Base-by-base conservation (phyloP, 2,113 vertebrate species). In the Miniopterus natalensis region DNA sequence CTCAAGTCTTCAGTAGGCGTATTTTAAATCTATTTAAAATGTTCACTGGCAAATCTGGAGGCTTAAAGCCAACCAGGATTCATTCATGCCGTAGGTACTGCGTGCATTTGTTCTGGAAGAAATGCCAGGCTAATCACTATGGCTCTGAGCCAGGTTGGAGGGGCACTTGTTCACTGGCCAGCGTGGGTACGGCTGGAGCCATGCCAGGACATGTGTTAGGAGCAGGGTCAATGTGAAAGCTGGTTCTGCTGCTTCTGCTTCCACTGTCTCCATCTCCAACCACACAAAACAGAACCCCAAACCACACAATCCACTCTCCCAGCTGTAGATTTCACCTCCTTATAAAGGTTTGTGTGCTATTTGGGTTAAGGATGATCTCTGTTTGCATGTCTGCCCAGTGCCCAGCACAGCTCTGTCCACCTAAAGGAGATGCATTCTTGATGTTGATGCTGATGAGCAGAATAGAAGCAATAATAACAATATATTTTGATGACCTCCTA, bases 331-430 rank as follows among this genome's bases (percentile, higher is more conserved):
- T 27, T 31, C 10, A 15, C 45, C 40, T 84, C 40, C 36, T 63
- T 66, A 2, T 3, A n/a, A 53, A 90, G 6, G 45, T 18, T 75
- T 40, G 5, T 6, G 0, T 10, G 4, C 3, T 73, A 51, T 74
- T 23, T 29, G 36, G 27, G 4, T 68, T 23, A 49, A 53, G 57
- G 21, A 45, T 2, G 1, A 14, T 61, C 36, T 45, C 31, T 81
- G 57, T 25, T 36, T 2, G 0, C 2, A 0, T 9, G 29, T 7
- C 73, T 68, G 47, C 36, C 78, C 29, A 5, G 73, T 0, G 29
- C 51, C 59, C 59, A 53, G 18, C 42, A 8, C 2, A 5, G 36
- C 1, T 1, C 36, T 1, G 4, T 7, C 59, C 8, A 12, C 47
- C 2, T 21, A 1, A 47, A 17, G 29, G 49, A 7, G 25, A 5